Percentiles rank a stretch among this genome's conserved stretches.
These are phyloP conservation scores for Pristionchus japonicus DNA, from an alignment of 2,888 invertebrate genomes.

Conservation along the genomic window DNA sequence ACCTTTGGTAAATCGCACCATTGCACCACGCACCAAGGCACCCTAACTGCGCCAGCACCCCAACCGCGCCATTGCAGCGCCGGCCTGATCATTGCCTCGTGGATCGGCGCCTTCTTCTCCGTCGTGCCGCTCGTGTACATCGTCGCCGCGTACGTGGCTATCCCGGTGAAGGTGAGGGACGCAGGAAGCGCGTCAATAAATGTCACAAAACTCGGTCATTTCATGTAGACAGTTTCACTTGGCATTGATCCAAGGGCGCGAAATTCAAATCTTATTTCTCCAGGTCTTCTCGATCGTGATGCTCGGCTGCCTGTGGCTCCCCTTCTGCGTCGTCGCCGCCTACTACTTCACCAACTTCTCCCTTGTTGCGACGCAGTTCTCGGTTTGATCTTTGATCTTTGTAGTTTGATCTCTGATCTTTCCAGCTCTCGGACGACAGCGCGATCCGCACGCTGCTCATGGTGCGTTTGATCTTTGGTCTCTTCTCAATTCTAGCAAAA, in stretches of 20 bases:
- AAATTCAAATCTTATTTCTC: neutral
- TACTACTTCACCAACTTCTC: conserved; percentile 26
- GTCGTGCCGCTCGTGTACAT: conserved; percentile 25
- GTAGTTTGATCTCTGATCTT: neutral
- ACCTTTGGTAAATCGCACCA: neutral
- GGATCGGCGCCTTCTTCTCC: conserved; percentile 20
- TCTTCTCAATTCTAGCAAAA: no score
- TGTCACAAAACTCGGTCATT: neutral
- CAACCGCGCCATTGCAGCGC: neutral
- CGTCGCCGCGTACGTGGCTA: neutral
- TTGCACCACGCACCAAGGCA: no score
- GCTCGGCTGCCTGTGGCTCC: neutral
- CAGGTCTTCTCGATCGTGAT: conserved; percentile 12
- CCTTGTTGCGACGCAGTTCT: neutral
- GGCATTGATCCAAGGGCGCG: neutral
- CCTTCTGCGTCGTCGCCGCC: conserved; percentile 28
- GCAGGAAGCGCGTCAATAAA: neutral
- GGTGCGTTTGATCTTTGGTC: neutral
- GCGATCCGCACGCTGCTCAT: conserved; percentile 1
- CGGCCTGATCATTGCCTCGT: neutral
- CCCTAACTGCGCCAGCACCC: neutral
- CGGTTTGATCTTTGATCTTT: conserved; percentile 6
- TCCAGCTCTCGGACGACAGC: conserved; percentile 21
- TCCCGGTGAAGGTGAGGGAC: neutral
- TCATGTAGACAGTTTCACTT: neutral